Evolutionary conservation across 1,140 invertebrate genomes (phyloP).

Genomic region (Psix sp.): DNA sequence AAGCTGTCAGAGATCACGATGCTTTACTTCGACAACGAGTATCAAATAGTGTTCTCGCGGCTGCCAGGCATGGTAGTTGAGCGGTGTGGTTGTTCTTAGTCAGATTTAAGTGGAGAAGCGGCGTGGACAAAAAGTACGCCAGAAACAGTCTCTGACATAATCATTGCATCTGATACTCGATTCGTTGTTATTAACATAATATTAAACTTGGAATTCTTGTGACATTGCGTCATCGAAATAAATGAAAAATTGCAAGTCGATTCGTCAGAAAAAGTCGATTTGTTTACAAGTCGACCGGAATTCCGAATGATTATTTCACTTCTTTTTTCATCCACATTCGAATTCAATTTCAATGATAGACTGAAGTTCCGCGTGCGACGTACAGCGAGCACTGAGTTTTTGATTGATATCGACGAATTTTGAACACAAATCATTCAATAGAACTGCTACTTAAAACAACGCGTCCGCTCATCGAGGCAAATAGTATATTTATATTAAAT

Average conservation of each 20-base stretch:
- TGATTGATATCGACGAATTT: conserved; percentile 6
- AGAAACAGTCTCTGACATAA: conserved; percentile 11
- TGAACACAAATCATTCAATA: not conserved
- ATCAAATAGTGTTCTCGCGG: conserved; percentile 91
- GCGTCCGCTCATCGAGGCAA: conserved; percentile 2
- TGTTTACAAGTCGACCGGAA: too few species aligned
- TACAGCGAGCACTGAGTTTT: conserved; percentile 11
- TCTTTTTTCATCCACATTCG: conserved; percentile 6
- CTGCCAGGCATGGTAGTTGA: conserved; percentile 96
- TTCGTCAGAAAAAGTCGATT: too few species aligned
- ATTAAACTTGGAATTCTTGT: too few species aligned
- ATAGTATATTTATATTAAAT: conserved; percentile 39
- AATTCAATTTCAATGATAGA: conserved; percentile 58
- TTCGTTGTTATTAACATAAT: too few species aligned
- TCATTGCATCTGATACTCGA: too few species aligned
- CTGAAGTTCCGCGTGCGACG: conserved; percentile 61
- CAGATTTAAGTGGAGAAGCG: too few species aligned
- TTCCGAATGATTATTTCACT: too few species aligned
- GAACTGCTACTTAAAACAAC: conserved; percentile 12
- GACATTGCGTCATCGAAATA: too few species aligned
- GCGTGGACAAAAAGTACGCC: conserved; percentile 13
- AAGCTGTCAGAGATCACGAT: conserved; percentile 93
- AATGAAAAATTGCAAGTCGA: too few species aligned
- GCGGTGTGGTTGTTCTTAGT: conserved; percentile 92
- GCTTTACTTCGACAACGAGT: conserved; percentile 93